phyloP scores from a whole-genome alignment of 1,140 invertebrate species.

The Megathymus violae region DNA sequence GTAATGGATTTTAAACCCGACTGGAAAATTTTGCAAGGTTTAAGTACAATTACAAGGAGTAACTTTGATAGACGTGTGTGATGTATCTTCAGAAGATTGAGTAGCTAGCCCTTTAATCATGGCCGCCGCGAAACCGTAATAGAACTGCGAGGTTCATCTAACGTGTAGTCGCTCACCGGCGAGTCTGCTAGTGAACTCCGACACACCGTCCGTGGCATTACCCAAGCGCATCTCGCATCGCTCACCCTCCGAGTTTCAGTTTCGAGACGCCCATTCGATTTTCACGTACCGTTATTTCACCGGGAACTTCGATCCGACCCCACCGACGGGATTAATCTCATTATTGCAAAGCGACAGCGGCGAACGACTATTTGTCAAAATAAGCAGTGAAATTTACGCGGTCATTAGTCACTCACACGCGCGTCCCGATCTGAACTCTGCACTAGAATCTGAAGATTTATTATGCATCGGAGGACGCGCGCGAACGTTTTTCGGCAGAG shows the following conservation, averaged over 20 bases:
- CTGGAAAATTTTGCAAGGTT: not conserved
- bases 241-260: not conserved
- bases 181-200: not conserved
- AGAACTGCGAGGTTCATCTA: constrained; percentile 24
- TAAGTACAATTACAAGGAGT: constrained; percentile 6
- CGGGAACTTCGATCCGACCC: constrained; percentile 31
- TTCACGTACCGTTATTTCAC: constrained; percentile 43
- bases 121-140: constrained; percentile 18
- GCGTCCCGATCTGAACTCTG: constrained; percentile 22
- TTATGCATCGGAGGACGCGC: not conserved
- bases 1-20: not conserved
- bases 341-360: constrained; percentile 37
- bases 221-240: not conserved
- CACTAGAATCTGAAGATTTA: constrained; percentile 21
- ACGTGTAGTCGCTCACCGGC: constrained; percentile 25
- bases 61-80: constrained; percentile 18
- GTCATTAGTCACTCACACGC: constrained; percentile 27
- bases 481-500: constrained; percentile 17
- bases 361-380: constrained; percentile 55
- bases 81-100: constrained; percentile 18
- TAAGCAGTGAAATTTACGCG: constrained; percentile 40
- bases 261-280: constrained; percentile 21
- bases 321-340: constrained; percentile 40
- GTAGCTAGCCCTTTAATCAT: constrained; percentile 22
- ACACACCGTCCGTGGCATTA: not conserved